These are phyloP conservation scores for Peromyscus attwateri DNA, from an alignment of 2,797 vertebrate species.

Conservation along the genomic window DNA sequence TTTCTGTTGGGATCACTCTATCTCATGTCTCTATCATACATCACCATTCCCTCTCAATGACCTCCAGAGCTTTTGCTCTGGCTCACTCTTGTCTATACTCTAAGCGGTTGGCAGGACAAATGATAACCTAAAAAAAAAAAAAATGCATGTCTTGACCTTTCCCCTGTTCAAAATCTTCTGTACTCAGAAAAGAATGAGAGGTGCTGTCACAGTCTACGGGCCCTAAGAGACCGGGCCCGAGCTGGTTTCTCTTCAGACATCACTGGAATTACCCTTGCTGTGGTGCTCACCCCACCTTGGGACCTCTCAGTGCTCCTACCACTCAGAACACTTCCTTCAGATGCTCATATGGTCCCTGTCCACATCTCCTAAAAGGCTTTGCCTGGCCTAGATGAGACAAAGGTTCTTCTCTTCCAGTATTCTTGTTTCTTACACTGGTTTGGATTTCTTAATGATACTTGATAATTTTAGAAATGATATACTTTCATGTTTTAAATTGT, in stretches of 20 bases:
- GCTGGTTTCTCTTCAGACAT: background rate
- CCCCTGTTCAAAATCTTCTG: background rate
- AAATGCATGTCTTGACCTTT: background rate
- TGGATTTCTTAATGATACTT: constrained; percentile 22
- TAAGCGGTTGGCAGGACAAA: background rate
- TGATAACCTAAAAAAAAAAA: background rate
- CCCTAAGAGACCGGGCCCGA: background rate
- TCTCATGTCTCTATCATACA: background rate
- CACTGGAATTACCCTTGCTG: background rate
- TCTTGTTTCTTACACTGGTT: background rate
- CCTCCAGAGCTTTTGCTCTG: background rate
- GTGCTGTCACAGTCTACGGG: background rate
- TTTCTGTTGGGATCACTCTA: background rate
- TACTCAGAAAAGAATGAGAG: background rate
- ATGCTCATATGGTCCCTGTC: background rate
- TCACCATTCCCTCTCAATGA: background rate
- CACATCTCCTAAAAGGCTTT: background rate
- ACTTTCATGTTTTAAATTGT: background rate
- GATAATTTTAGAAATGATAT: background rate
- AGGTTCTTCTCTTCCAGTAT: background rate
- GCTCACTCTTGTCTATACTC: background rate
- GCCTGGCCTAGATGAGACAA: no score
- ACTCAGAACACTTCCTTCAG: background rate
- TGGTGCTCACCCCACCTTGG: background rate
- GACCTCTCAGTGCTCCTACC: background rate